Conservation (phyloP, 2,888 invertebrate genomes). For the Tenthredo amoena region DNA sequence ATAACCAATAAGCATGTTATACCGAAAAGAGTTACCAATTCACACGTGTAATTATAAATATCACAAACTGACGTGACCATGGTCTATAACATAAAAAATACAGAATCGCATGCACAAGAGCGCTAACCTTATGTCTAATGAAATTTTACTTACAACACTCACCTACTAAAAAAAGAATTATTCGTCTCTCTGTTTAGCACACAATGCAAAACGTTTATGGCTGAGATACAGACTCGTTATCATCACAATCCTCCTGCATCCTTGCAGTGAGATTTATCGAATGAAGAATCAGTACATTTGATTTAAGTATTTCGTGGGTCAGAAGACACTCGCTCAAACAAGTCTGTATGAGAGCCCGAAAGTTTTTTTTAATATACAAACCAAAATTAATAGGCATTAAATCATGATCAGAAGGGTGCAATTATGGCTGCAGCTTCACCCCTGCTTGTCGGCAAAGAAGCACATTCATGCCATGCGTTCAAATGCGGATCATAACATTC, state of each 20-base stretch:
- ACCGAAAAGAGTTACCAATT: conserved; percentile 25
- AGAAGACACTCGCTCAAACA: background rate
- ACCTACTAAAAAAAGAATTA: conserved; percentile 24
- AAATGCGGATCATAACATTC: conserved; percentile 91
- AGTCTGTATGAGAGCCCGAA: conserved; percentile 11
- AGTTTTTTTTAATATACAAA: conserved; percentile 24
- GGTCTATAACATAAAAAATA: conserved; percentile 26
- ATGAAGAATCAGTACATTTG: background rate
- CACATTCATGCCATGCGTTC: conserved; percentile 89
- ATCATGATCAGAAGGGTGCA: conserved; percentile 79
- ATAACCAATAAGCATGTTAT: background rate
- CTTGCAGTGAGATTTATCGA: background rate
- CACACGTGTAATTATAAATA: conserved; percentile 35
- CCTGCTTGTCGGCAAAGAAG: conserved; percentile 89
- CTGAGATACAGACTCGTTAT: background rate
- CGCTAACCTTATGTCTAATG: conserved; percentile 13
- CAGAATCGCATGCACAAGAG: conserved; percentile 37
- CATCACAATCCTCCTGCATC: background rate
- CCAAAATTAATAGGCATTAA: conserved; percentile 50
- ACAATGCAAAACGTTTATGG: background rate
- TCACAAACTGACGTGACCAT: conserved; percentile 37
- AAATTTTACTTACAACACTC: conserved; percentile 15
- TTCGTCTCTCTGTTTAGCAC: conserved; percentile 18
- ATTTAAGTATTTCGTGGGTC: background rate
- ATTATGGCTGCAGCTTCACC: conserved; percentile 94